phyloP scores from a whole-genome alignment of 2,888 invertebrate species.

The Lithodes maja region DNA sequence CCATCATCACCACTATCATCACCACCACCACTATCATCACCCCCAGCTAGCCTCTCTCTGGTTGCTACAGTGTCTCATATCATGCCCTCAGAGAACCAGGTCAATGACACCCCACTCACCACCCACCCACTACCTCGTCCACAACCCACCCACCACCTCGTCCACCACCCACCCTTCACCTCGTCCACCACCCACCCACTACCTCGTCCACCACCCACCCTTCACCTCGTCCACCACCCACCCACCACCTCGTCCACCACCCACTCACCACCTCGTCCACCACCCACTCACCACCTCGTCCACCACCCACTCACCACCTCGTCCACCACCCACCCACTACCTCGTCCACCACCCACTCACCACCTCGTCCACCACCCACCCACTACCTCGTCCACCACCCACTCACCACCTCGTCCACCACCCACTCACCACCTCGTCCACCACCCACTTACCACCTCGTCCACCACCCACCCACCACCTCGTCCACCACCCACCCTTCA shows the following conservation, averaged over 20 bases:
- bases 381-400: neutral
- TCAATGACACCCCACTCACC: neutral
- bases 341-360: neutral
- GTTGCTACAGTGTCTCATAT: neutral
- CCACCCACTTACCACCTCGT: neutral
- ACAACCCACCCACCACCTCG: neutral
- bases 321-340: neutral
- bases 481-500: neutral
- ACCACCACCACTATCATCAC: no score
- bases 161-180: neutral
- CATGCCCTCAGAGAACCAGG: neutral
- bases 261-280: neutral
- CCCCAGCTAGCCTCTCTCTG: no score
- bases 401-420: neutral
- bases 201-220: no score
- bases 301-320: neutral
- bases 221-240: neutral
- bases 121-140: neutral
- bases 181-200: neutral
- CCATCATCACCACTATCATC: no score
- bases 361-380: neutral
- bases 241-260: neutral
- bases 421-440: neutral
- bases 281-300: neutral
- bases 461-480: neutral